phyloP scores from a whole-genome alignment of 2,797 vertebrate genomes.

The Neoniphon sammara region DNA sequence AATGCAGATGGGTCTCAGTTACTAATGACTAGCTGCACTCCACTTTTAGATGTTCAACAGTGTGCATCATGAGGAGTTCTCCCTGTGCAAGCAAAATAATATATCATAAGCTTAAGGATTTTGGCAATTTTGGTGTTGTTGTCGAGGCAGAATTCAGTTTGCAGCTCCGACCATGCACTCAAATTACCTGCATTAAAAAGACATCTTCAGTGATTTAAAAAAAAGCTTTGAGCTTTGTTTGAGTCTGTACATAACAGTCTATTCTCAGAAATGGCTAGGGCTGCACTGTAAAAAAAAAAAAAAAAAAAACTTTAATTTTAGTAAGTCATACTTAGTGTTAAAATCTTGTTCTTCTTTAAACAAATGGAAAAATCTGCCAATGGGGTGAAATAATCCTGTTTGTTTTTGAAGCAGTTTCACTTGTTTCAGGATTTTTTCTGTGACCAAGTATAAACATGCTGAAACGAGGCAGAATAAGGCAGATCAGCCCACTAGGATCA shows the following conservation, averaged over 20 bases:
- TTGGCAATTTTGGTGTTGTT: slow-evolving; percentile 11
- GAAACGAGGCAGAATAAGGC: no score
- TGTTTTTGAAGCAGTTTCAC: no score
- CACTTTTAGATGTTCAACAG: slow-evolving; percentile 13
- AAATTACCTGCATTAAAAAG: slow-evolving; percentile 8
- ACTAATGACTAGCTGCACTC: slow-evolving; percentile 26
- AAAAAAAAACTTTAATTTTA: no score
- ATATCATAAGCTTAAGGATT: slow-evolving; percentile 10
- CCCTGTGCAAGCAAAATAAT: slow-evolving; percentile 29
- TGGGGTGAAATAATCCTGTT: no score
- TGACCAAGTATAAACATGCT: no score
- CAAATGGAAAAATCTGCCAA: no score
- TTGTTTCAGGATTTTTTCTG: no score
- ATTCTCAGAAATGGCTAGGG: neutral
- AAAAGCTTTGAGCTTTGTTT: slow-evolving; percentile 3
- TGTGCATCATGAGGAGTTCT: slow-evolving; percentile 16
- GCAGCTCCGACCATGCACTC: slow-evolving; percentile 14
- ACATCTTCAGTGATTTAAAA: slow-evolving; percentile 7
- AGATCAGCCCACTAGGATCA: no score
- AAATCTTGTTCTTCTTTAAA: no score
- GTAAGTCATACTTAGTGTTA: no score
- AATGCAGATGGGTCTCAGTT: slow-evolving; percentile 26
- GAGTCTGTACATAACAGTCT: slow-evolving; percentile 21
- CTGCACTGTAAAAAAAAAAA: no score
- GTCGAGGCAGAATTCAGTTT: slow-evolving; percentile 33